Evolutionary conservation across 1,140 invertebrate genomes (phyloP).

Genomic region (Eubasilissa regina): DNA sequence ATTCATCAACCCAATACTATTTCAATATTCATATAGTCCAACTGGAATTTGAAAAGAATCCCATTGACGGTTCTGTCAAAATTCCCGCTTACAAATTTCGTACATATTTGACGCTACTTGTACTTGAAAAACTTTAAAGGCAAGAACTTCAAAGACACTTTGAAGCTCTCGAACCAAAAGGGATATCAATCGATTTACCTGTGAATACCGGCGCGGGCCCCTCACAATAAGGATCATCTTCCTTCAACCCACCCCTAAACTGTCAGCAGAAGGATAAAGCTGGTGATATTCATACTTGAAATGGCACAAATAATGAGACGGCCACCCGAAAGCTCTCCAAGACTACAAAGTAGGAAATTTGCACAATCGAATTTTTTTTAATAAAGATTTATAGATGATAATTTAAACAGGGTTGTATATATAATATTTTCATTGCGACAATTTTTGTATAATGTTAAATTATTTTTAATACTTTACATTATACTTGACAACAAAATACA

Average conservation of each 20-base stretch:
- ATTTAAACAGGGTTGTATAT: no score
- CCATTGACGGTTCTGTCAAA: no score
- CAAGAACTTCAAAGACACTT: slow-evolving; percentile 28
- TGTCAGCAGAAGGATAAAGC: slow-evolving; percentile 56
- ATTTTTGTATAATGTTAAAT: no score
- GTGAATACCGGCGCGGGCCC: slow-evolving; percentile 34
- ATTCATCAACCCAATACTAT: no score
- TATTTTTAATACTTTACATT: no score
- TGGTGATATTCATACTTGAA: slow-evolving; percentile 59
- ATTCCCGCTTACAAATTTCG: no score
- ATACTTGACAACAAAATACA: no score
- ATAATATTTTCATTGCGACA: no score
- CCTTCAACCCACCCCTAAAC: slow-evolving; percentile 34
- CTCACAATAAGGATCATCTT: slow-evolving; percentile 40
- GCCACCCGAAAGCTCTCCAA: slow-evolving; percentile 4
- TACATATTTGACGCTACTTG: not conserved
- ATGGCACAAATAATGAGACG: slow-evolving; percentile 59
- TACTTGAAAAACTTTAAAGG: slow-evolving; percentile 38
- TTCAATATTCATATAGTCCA: no score
- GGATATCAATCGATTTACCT: slow-evolving; percentile 40
- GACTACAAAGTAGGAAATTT: slow-evolving; percentile 30
- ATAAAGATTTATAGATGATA: no score
- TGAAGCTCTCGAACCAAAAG: slow-evolving; percentile 29
- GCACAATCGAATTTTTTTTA: not conserved
- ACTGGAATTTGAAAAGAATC: no score